phyloP scores from a whole-genome alignment of 92 coral and sea anemone species.

The Bergia puertoricense region DNA sequence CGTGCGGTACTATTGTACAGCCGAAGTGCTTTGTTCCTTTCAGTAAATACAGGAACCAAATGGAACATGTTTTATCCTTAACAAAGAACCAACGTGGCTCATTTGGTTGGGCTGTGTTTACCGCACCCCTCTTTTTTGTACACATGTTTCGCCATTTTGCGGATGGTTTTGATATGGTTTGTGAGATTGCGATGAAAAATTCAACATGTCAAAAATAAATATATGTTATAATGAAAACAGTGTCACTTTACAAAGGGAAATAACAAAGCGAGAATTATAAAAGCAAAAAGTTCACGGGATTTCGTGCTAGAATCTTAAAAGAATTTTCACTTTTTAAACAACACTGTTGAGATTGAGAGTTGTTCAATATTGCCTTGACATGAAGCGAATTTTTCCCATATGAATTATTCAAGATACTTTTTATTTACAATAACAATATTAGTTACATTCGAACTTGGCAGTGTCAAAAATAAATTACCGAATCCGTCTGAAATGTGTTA shows the following conservation, averaged over 20 bases:
- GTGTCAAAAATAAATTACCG: background rate
- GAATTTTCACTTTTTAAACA: background rate
- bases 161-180: too few species aligned
- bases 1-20: constrained; percentile 25
- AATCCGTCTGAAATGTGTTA: background rate
- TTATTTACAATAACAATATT: constrained; percentile 37
- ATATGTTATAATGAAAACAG: too few species aligned
- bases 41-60: constrained; percentile 18
- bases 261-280: background rate
- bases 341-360: background rate
- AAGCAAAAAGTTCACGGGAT: background rate
- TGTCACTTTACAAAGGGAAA: background rate
- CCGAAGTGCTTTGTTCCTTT: constrained; percentile 24
- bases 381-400: constrained; percentile 28
- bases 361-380: background rate
- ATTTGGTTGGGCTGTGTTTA: background rate
- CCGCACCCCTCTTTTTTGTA: background rate
- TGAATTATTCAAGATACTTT: constrained; percentile 28
- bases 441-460: background rate
- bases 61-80: constrained; percentile 27
- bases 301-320: background rate
- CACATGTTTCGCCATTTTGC: background rate
- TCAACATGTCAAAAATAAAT: too few species aligned
- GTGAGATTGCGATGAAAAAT: background rate
- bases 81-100: constrained; percentile 36